Evolutionary conservation across 2,888 invertebrate genomes (phyloP).

Genomic region (Monopis laevigella): DNA sequence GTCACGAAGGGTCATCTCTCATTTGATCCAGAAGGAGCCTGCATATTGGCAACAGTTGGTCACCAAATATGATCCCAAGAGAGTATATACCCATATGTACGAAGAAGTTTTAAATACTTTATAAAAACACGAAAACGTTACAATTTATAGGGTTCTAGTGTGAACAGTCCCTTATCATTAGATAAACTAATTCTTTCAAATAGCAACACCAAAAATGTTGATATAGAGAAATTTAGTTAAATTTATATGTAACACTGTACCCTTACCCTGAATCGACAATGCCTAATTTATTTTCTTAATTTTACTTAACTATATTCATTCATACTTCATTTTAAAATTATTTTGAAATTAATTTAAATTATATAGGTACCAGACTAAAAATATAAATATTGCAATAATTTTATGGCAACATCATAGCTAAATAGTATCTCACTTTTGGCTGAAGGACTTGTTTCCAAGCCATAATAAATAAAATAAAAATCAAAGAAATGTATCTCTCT

Average conservation of each 20-base stretch:
- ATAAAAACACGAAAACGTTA: constrained; percentile 14
- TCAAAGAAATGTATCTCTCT: too few relatives aligned
- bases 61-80: constrained; percentile 45
- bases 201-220: background rate
- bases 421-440: too few relatives aligned
- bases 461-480: too few relatives aligned
- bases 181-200: background rate
- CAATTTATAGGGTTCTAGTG: background rate
- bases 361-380: too few relatives aligned
- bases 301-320: background rate
- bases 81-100: constrained; percentile 39
- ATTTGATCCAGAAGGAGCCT: constrained; percentile 42
- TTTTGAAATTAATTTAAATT: too few relatives aligned
- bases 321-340: too few relatives aligned
- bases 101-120: constrained; percentile 36
- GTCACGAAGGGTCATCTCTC: constrained; percentile 41
- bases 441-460: too few relatives aligned
- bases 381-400: too few relatives aligned
- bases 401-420: too few relatives aligned
- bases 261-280: background rate
- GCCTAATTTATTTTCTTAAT: too few relatives aligned
- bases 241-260: background rate
- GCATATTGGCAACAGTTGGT: constrained; percentile 41
- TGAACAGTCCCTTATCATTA: background rate
- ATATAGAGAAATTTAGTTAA: too few relatives aligned